Evolutionary conservation across 1,140 invertebrate species (phyloP), one percentile per base, ranked within the genome.

Genomic region (Heliothis subflexa): DNA sequence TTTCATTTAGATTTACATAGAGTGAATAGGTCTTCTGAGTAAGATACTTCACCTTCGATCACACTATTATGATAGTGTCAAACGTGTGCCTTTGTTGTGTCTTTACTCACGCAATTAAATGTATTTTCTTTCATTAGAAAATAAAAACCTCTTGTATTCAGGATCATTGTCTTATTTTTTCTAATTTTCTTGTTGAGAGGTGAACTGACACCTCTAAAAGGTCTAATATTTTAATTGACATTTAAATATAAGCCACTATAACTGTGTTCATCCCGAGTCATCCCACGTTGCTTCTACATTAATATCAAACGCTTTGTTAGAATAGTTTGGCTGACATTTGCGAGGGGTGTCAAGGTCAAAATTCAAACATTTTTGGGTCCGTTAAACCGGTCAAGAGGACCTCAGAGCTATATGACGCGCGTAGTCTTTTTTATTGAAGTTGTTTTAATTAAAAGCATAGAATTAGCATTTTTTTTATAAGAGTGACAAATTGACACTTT

Each of bases 341-440:
- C 57, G 40, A 40, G 47, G 64, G 72, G 59, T 79, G 83, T 84
- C 81, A 84, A 84, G 83, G 83, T 80, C 78, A 82, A 77, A 49
- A 40, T 18, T 55, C 16, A 61, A 81, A 47, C 75, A 57, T 79
- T 73, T 79, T 78, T 57, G 57, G 40, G 52, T 77, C 52, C 40
- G 70, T 72, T 73, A 57, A 77, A 82, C 81, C 79, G 75, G 81
- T 82, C 28, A 12, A 9, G 18, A 21, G 11, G 62, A 11, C 62
- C 18, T 11, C 13, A 47, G 21, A 68, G 49, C 12, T 59, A 47
- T 74, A 76, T 49, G 61, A n/a, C 55, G 59, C 33, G 47, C 54
- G 25, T 14, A 28, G 62, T 33, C 12, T 72, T 68, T n/a, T 68
- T 7, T 68, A 49, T 50, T 13, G 4, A 21, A 40, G 11, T 66